Base-by-base conservation (phyloP, 2,888 invertebrate species). In the Malthinus flaveolus region DNA sequence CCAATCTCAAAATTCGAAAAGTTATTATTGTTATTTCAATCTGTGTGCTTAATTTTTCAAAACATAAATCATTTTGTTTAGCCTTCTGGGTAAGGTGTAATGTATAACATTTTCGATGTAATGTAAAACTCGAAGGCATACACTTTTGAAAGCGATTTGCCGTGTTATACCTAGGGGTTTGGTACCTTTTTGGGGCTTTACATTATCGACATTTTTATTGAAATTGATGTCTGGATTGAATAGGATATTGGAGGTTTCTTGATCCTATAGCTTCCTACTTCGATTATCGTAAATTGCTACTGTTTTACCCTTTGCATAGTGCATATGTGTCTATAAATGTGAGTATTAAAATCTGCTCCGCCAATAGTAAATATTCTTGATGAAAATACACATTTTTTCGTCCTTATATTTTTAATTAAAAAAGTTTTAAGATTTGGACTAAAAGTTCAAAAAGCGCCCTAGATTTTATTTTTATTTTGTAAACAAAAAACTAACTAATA, bases 191-290 rank as follows among this genome's bases (percentile, higher is more conserved):
- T 51, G 60, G 66, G 71, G 39, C 39, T 68, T 71, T 70, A 71
- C 66, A 46, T 68, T 68, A 69, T 68, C 69, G 73, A 71, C 73
- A 70, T 72, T 73, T 74, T 74, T 74, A 75, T 75, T 74, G 73
- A 74, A 75, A 75, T 75, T 74, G 73, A 75, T 74, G 75, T 71
- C 73, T 73, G 71, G 65, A 65, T 68, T 68, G 71, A 74, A 74
- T 72, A 71, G 73, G 73, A 73, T 73, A 72, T 69, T 67, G 66
- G 65, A 66, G 69, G 71, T 70, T 73, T 71, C 65, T 62, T 66
- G 68, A 69, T 71, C 67, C 68, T 32, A 42, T 66, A 68, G 67
- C 66, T 71, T 71, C 68, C 71, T 68, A 54, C 66, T 68, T 68
- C 72, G 73, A 74, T 75, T 73, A 75, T 71, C 31, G 63, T 62